Percentiles rank a stretch among this genome's conserved stretches.
These are phyloP conservation scores for Leptura quadrifasciata DNA, from an alignment of 2,888 invertebrate genomes.

Conservation along the genomic window DNA sequence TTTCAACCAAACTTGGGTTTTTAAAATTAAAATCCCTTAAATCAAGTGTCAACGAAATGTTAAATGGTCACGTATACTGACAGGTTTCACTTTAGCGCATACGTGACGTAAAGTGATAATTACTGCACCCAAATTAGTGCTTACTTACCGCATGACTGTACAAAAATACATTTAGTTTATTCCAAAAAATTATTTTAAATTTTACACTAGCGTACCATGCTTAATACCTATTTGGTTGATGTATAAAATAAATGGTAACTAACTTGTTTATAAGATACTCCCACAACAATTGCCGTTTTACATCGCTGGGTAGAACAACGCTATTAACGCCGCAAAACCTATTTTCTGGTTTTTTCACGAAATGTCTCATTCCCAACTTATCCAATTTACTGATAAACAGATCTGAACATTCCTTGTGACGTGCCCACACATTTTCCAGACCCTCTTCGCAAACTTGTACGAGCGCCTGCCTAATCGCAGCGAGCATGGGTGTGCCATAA, in stretches of 20 bases:
- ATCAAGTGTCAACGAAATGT: too few species aligned
- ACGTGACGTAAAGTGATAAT: too few species aligned
- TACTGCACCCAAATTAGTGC: too few species aligned
- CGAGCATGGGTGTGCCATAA: slow-evolving; percentile 83
- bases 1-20: too few species aligned
- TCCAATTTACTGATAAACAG: slow-evolving; percentile 80
- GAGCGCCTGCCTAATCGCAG: slow-evolving; percentile 86
- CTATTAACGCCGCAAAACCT: slow-evolving; percentile 81
- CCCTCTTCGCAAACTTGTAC: slow-evolving; percentile 83
- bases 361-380: slow-evolving; percentile 80
- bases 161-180: too few species aligned
- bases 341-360: slow-evolving; percentile 80
- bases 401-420: slow-evolving; percentile 80
- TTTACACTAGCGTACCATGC: too few species aligned
- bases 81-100: too few species aligned
- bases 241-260: neutral
- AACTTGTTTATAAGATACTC: slow-evolving; percentile 57
- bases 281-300: slow-evolving; percentile 75
- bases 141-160: too few species aligned
- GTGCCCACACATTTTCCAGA: slow-evolving; percentile 79
- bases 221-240: neutral
- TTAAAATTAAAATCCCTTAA: too few species aligned
- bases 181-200: too few species aligned
- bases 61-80: too few species aligned
- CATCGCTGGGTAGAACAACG: slow-evolving; percentile 78